These are phyloP conservation scores for Hypomecis atomaria DNA, from an alignment of 2,888 invertebrate species.

Conservation along the genomic window DNA sequence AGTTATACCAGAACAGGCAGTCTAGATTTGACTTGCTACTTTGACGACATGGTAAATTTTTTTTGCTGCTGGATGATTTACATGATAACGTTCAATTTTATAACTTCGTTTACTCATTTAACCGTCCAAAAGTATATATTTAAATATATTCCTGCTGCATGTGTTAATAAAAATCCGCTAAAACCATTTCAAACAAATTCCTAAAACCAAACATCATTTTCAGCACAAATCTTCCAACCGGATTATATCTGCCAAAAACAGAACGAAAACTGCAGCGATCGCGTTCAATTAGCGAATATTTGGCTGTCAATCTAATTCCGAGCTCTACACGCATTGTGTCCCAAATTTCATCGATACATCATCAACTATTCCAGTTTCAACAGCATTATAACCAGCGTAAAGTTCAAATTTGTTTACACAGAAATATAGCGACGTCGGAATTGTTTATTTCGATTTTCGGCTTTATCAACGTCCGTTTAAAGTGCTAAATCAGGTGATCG, in stretches of 20 bases:
- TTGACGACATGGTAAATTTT: too few relatives aligned
- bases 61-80: too few relatives aligned
- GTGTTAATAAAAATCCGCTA: not conserved
- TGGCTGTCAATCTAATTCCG: slow-evolving; percentile 37
- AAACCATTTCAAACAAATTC: not conserved
- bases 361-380: slow-evolving; percentile 29
- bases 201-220: slow-evolving; percentile 4
- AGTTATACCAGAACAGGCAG: too few relatives aligned
- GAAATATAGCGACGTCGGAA: slow-evolving; percentile 6
- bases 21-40: too few relatives aligned
- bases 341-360: slow-evolving; percentile 19
- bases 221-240: slow-evolving; percentile 1
- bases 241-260: slow-evolving; percentile 14
- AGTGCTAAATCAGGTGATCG: slow-evolving; percentile 23
- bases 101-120: too few relatives aligned
- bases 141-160: too few relatives aligned
- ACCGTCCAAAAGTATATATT: too few relatives aligned
- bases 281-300: slow-evolving; percentile 38
- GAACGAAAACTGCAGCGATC: slow-evolving; percentile 32
- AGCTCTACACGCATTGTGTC: slow-evolving; percentile 19
- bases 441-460: slow-evolving; percentile 16
- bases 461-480: slow-evolving; percentile 13
- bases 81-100: too few relatives aligned
- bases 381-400: slow-evolving; percentile 23
- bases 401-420: slow-evolving; percentile 22